A percentile compares a stretch with the other conserved stretches of the same genome.
Conservation (phyloP, 1,140 invertebrate species). For the Anthonomus grandis region DNA sequence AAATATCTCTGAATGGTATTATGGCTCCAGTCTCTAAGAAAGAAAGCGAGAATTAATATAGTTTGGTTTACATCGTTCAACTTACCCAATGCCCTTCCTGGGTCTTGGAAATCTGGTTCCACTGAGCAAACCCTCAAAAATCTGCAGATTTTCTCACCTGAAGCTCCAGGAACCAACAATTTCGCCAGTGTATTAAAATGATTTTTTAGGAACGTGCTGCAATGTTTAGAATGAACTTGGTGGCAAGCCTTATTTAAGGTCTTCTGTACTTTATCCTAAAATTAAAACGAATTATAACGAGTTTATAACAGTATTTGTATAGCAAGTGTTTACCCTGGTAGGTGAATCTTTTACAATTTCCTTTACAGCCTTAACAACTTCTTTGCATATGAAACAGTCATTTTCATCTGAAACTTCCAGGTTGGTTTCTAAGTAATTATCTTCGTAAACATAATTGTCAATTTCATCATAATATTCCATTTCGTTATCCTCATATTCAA, state of each 20-base stretch:
- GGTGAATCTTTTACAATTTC: background rate
- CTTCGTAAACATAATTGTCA: no score
- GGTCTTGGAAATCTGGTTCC: no score
- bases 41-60: no score
- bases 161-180: background rate
- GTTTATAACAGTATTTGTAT: background rate
- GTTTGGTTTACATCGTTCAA: no score
- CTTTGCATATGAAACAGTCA: background rate
- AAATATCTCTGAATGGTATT: no score
- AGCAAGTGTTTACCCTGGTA: slow-evolving; percentile 1
- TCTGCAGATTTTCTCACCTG: background rate
- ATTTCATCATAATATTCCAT: no score
- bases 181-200: background rate
- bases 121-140: background rate
- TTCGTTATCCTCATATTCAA: no score
- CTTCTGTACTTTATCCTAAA: background rate
- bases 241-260: background rate
- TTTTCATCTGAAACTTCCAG: no score
- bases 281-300: background rate
- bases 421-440: no score
- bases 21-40: no score
- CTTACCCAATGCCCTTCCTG: no score
- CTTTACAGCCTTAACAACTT: background rate
- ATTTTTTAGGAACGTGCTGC: background rate
- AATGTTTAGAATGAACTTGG: background rate